Conservation (phyloP, 92 coral and sea anemone genomes). For the Bergia sp. region DNA sequence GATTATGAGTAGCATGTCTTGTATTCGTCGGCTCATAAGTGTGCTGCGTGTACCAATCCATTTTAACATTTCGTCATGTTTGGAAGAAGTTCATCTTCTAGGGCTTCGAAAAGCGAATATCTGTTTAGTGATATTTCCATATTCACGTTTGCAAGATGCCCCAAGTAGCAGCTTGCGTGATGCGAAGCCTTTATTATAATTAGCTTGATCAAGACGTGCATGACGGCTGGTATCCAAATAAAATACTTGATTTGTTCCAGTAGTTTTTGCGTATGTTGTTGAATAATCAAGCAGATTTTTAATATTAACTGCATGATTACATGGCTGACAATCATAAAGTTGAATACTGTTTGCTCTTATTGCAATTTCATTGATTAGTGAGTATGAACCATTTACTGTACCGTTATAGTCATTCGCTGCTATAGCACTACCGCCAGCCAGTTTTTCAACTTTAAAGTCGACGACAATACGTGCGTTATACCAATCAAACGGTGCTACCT, state of each 20-base stretch:
- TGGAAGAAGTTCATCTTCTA: background rate
- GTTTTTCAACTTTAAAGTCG: too few species aligned
- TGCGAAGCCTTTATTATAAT: background rate
- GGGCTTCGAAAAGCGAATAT: background rate
- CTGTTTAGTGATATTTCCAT: background rate
- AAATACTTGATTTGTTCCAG: conserved; percentile 10
- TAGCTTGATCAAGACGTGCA: background rate
- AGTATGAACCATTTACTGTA: background rate
- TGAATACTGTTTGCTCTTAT: background rate
- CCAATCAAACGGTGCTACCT: too few species aligned
- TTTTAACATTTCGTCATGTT: background rate
- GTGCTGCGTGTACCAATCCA: too few species aligned
- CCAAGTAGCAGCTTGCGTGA: background rate
- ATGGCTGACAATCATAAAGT: background rate
- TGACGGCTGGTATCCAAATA: conserved; percentile 23
- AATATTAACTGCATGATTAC: background rate
- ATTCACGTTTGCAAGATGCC: background rate
- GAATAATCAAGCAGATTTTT: background rate
- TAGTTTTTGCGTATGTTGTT: background rate
- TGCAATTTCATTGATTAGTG: background rate
- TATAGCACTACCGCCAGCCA: too few species aligned
- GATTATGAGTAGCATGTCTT: too few species aligned
- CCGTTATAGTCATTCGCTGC: too few species aligned
- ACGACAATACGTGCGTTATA: too few species aligned
- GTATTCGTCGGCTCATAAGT: too few species aligned